Evolutionary conservation across 2,888 invertebrate species (phyloP).

Genomic region (Kryphioiulus occultus): DNA sequence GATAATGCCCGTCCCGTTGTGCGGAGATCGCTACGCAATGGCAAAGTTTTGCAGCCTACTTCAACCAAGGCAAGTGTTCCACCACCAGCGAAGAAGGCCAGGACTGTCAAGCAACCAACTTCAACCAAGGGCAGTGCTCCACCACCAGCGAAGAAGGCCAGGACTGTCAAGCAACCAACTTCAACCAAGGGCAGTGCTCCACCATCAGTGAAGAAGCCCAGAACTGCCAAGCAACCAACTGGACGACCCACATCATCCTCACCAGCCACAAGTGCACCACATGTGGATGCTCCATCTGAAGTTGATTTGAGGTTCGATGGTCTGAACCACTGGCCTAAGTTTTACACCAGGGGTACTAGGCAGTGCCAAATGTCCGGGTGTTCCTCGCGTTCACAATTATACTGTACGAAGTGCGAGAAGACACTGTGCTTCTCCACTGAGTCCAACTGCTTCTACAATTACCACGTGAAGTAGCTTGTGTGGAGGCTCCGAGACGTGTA

Average conservation of each 20-base stretch:
- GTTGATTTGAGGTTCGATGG: not conserved
- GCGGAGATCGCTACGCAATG: too few relatives aligned
- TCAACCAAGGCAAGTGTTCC: too few relatives aligned
- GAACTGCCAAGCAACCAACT: not conserved
- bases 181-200: too few relatives aligned
- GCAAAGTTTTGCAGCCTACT: too few relatives aligned
- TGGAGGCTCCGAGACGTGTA: not conserved
- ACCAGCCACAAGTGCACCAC: not conserved
- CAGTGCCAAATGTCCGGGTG: not conserved
- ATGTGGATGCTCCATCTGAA: not conserved
- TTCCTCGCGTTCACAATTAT: not conserved
- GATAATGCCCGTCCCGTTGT: too few relatives aligned
- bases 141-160: too few relatives aligned
- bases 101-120: too few relatives aligned
- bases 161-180: too few relatives aligned
- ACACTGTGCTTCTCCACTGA: not conserved
- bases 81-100: too few relatives aligned
- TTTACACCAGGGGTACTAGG: not conserved
- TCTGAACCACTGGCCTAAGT: not conserved
- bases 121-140: too few relatives aligned
- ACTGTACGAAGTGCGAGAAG: slow-evolving; percentile 1
- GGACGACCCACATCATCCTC: not conserved
- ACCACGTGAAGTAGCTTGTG: not conserved
- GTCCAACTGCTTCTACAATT: not conserved
- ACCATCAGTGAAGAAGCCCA: not conserved